These are phyloP conservation scores for Tholera decimalis DNA, from an alignment of 2,888 invertebrate genomes.

Conservation along the genomic window DNA sequence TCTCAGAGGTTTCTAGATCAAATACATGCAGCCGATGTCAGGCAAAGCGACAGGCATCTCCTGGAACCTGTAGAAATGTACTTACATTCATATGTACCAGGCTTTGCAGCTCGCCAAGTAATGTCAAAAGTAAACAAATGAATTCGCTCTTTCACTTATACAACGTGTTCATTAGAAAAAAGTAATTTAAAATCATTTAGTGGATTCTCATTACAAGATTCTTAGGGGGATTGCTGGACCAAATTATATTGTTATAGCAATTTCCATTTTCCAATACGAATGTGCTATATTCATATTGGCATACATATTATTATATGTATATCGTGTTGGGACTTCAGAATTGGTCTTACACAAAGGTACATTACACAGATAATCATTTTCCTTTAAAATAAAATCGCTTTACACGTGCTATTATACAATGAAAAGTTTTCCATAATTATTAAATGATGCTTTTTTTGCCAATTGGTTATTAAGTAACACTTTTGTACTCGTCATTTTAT, in stretches of 20 bases:
- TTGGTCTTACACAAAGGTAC: neutral
- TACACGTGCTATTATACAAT: neutral
- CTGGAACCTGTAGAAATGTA: constrained; percentile 52
- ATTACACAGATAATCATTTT: neutral
- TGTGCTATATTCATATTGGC: too few species aligned
- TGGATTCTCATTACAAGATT: constrained; percentile 13
- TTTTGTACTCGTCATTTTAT: too few species aligned
- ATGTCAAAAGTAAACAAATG: constrained; percentile 71
- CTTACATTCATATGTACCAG: constrained; percentile 29
- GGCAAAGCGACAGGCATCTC: constrained; percentile 45
- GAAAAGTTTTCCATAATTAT: constrained; percentile 1
- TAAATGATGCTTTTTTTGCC: too few species aligned
- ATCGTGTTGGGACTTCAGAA: too few species aligned
- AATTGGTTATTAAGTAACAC: too few species aligned
- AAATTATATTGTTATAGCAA: neutral
- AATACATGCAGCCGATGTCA: constrained; percentile 42
- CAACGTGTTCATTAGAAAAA: constrained; percentile 65
- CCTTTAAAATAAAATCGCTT: neutral
- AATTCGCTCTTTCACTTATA: constrained; percentile 58
- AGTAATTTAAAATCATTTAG: constrained; percentile 45
- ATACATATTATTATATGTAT: too few species aligned
- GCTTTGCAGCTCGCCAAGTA: constrained; percentile 61
- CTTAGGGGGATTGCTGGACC: constrained; percentile 16
- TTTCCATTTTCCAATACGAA: too few species aligned
- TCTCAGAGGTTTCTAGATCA: constrained; percentile 24